phyloP scores from a whole-genome alignment of 2,888 invertebrate genomes.

The Heliconius aoede region DNA sequence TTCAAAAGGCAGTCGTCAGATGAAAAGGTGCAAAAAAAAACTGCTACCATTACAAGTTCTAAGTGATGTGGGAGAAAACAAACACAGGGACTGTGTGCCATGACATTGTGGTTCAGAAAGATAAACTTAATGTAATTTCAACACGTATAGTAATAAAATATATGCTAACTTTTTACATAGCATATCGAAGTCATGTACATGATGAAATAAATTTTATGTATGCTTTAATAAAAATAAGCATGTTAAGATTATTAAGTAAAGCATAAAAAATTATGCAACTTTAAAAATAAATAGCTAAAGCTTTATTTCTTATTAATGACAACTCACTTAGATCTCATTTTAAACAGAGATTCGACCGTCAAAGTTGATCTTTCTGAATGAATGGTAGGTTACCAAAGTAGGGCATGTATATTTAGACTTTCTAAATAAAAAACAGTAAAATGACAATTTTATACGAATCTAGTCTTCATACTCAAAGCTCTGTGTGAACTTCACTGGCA shows the following conservation, averaged over 20 bases:
- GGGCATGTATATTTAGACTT: slow-evolving; percentile 62
- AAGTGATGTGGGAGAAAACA: slow-evolving; percentile 57
- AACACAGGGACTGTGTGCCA: slow-evolving; percentile 69
- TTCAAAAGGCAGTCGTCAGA: slow-evolving; percentile 86
- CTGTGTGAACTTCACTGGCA: slow-evolving; percentile 58
- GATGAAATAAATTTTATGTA: neutral
- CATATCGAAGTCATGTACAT: slow-evolving; percentile 17
- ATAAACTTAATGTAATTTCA: slow-evolving; percentile 45
- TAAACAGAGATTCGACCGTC: slow-evolving; percentile 23
- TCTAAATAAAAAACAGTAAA: slow-evolving; percentile 53
- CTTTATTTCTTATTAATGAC: neutral
- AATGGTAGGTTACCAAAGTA: slow-evolving; percentile 74
- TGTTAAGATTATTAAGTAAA: neutral
- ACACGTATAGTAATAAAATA: slow-evolving; percentile 27
- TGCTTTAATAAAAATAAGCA: neutral
- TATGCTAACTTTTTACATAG: slow-evolving; percentile 19
- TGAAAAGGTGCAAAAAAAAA: slow-evolving; percentile 73
- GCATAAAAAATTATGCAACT: neutral
- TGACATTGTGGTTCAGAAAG: slow-evolving; percentile 62
- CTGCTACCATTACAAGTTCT: slow-evolving; percentile 57
- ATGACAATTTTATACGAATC: slow-evolving; percentile 69
- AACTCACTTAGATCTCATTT: slow-evolving; percentile 32
- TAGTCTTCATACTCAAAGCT: slow-evolving; percentile 70
- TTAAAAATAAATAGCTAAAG: neutral
- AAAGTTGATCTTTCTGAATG: slow-evolving; percentile 53